phyloP scores from a whole-genome alignment of 2,888 invertebrate genomes.

The Nephrotoma flavescens region DNA sequence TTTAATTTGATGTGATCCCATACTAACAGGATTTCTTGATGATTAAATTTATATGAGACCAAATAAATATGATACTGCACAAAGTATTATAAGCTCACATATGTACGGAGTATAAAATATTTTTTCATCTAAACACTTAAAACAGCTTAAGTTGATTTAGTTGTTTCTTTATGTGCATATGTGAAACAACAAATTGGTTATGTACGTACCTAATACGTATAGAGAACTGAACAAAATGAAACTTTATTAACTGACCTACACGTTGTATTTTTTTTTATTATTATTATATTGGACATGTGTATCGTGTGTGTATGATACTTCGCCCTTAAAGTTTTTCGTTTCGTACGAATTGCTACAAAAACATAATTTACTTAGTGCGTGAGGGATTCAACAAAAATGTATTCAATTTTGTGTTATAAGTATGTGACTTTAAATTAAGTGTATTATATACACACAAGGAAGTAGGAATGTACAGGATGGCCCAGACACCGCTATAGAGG shows the following conservation, averaged over 20 bases:
- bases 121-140: neutral
- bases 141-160: neutral
- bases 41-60: too few relatives aligned
- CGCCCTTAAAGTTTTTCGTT: neutral
- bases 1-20: neutral
- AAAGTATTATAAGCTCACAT: neutral
- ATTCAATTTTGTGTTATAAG: neutral
- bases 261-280: neutral
- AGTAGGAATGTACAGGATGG: too few relatives aligned
- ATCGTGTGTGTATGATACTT: neutral
- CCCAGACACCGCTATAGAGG: too few relatives aligned
- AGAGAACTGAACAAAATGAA: neutral
- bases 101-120: neutral
- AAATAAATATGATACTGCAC: too few relatives aligned
- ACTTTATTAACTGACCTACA: neutral
- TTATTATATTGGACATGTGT: neutral
- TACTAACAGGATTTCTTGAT: neutral
- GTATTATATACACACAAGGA: too few relatives aligned
- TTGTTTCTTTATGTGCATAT: neutral
- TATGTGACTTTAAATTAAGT: neutral
- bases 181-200: neutral
- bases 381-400: neutral
- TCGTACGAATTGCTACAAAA: neutral
- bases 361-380: neutral
- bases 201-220: neutral